phyloP scores from a whole-genome alignment of 2,797 vertebrate genomes.

The Megalops cyprinoides region DNA sequence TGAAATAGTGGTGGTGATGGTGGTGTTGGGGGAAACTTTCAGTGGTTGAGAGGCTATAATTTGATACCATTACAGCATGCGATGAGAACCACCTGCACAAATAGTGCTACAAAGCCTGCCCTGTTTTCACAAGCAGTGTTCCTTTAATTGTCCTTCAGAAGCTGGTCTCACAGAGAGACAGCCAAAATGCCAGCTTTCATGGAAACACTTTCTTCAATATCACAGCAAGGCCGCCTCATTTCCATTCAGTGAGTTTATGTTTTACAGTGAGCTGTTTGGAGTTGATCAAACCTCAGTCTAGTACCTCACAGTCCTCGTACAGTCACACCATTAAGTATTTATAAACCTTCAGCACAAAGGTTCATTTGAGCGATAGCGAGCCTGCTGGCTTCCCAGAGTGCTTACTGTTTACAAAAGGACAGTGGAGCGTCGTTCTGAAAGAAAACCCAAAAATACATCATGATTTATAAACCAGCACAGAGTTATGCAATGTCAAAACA shows the following conservation, averaged over 20 bases:
- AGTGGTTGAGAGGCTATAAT: constrained; percentile 47
- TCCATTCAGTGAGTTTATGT: neutral
- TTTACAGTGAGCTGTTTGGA: neutral
- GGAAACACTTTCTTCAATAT: constrained; percentile 7
- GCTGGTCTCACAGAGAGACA: neutral
- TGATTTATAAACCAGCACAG: constrained; percentile 69
- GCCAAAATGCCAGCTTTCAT: constrained; percentile 8
- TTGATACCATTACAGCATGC: constrained; percentile 61
- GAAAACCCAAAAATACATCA: constrained; percentile 55
- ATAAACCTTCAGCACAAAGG: constrained; percentile 33
- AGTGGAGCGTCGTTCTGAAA: constrained; percentile 21
- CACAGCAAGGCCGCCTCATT: neutral
- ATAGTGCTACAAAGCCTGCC: constrained; percentile 66
- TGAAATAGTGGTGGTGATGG: too few species aligned
- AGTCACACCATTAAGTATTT: constrained; percentile 16
- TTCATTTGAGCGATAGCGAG: constrained; percentile 6
- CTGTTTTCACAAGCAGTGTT: constrained; percentile 60
- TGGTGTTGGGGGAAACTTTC: constrained; percentile 24
- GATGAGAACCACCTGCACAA: constrained; percentile 69
- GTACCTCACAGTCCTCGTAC: neutral
- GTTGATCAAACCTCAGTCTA: constrained; percentile 14
- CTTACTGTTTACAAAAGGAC: constrained; percentile 34
- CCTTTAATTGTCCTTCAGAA: constrained; percentile 65
- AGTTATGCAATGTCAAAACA: constrained; percentile 74
- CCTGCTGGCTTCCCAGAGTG: constrained; percentile 20